Conservation (phyloP, 2,888 invertebrate genomes). For the Tinea semifulvella region DNA sequence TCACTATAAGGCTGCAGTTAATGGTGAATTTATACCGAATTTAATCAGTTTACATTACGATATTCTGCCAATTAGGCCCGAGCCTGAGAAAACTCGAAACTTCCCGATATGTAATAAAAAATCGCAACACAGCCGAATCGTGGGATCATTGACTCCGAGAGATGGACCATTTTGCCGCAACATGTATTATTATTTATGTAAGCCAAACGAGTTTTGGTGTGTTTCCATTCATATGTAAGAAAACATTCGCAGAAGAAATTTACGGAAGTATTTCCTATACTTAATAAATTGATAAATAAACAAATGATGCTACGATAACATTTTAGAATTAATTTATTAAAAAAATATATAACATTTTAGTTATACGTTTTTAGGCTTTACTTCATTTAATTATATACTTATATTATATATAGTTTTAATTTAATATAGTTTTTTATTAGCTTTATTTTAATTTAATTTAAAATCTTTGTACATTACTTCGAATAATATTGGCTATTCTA, state of each 20-base stretch:
- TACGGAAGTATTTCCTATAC: no score
- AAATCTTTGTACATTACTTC: no score
- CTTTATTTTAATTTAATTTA: no score
- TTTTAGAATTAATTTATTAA: not conserved
- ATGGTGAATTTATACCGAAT: no score
- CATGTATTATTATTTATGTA: constrained; percentile 28
- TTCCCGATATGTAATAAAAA: constrained; percentile 12
- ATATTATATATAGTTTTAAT: no score
- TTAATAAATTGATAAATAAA: no score
- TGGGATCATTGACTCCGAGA: constrained; percentile 40
- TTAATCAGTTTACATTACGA: no score
- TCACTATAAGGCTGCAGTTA: no score
- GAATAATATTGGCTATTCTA: no score
- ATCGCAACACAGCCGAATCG: constrained; percentile 13
- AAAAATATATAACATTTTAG: not conserved
- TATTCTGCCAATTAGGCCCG: no score
- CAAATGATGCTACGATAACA: not conserved
- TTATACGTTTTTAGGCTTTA: not conserved
- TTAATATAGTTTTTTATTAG: no score
- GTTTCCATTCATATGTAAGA: constrained; percentile 32
- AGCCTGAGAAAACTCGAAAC: not conserved
- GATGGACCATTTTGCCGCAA: constrained; percentile 44
- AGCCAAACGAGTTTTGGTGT: constrained; percentile 40
- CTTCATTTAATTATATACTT: not conserved
- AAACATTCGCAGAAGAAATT: not conserved